Conservation (phyloP, 2,888 invertebrate genomes). For the Patella depressa region DNA sequence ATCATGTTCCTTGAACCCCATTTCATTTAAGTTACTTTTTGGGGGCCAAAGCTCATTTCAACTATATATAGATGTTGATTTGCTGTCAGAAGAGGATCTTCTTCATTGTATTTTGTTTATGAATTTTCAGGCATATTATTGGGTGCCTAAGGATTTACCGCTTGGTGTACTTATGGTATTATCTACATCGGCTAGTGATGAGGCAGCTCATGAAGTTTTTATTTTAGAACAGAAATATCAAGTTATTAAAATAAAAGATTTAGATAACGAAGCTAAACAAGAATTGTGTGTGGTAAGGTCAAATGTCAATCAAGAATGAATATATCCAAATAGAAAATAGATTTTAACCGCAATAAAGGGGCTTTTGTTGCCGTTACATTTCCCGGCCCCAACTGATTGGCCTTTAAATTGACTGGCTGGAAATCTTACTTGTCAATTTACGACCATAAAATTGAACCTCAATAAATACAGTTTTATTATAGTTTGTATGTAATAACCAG, state of each 20-base stretch:
- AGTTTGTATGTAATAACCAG: not conserved
- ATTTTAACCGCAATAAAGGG: too few relatives aligned
- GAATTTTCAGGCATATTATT: conserved; percentile 39
- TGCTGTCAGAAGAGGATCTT: too few relatives aligned
- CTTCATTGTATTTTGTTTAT: not conserved
- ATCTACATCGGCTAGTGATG: conserved; percentile 38
- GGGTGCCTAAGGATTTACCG: conserved; percentile 45
- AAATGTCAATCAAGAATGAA: too few relatives aligned
- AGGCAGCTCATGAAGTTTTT: conserved; percentile 35
- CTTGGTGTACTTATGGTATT: conserved; percentile 36
- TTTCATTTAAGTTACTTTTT: too few relatives aligned
- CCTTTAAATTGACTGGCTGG: not conserved
- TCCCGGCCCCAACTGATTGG: not conserved
- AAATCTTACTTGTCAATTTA: too few relatives aligned
- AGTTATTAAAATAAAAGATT: conserved; percentile 32
- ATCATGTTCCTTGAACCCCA: too few relatives aligned
- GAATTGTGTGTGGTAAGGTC: conserved; percentile 44
- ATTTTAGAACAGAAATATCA: conserved; percentile 32
- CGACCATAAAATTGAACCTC: not conserved
- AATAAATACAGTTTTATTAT: not conserved
- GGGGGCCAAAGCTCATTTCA: too few relatives aligned
- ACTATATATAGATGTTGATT: too few relatives aligned
- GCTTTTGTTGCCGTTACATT: not conserved
- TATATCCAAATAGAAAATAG: not conserved
- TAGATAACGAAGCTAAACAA: conserved; percentile 30